phyloP scores from a whole-genome alignment of 2,113 vertebrate species.

The Otis tarda region DNA sequence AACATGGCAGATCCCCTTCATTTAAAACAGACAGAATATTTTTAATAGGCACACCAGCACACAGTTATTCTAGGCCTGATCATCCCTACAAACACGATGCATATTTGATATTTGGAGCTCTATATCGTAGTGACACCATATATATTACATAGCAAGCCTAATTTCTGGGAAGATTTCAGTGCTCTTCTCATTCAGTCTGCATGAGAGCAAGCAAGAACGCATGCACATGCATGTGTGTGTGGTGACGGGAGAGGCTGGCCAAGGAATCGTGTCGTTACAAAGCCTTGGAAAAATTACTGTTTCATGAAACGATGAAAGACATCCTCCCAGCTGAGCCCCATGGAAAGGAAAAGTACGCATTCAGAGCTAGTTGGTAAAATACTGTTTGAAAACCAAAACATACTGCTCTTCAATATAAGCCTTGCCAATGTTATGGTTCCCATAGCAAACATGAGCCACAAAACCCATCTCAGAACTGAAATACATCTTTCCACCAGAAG shows the following conservation, averaged over 20 bases:
- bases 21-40: neutral
- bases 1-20: neutral
- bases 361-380: neutral
- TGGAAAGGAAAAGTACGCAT: neutral
- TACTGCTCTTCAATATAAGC: neutral
- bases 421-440: neutral
- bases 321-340: neutral
- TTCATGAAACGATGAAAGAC: neutral
- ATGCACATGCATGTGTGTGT: rapidly evolving
- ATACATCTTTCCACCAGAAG: neutral
- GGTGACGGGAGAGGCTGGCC: neutral
- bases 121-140: neutral
- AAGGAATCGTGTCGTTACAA: neutral
- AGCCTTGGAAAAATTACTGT: neutral
- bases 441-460: neutral
- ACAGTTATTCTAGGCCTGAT: neutral
- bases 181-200: neutral
- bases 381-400: neutral
- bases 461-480: neutral
- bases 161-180: neutral
- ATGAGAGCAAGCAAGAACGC: neutral
- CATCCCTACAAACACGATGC: neutral
- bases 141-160: neutral
- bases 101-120: neutral
- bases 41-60: neutral